phyloP scores from a whole-genome alignment of 1,140 invertebrate species.

The Drosophila pallidifrons region DNA sequence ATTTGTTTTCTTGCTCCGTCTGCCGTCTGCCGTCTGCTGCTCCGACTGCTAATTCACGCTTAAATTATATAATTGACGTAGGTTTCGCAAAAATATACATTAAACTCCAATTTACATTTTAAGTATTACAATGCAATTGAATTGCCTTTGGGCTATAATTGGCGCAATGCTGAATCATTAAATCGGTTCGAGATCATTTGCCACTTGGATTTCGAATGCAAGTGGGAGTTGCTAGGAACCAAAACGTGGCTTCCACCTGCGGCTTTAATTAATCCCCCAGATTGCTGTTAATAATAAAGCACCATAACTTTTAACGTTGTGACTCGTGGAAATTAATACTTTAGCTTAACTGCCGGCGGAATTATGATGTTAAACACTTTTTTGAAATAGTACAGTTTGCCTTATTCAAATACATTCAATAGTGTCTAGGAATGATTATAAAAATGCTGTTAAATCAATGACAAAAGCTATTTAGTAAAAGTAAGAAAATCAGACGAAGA shows the following conservation, averaged over 20 bases:
- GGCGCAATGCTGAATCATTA: conserved; percentile 44
- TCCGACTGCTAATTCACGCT: conserved; percentile 66
- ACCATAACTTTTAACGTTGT: neutral
- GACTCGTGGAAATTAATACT: neutral
- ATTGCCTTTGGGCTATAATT: conserved; percentile 48
- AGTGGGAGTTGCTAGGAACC: conserved; percentile 28
- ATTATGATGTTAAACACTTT: neutral
- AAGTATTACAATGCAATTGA: conserved; percentile 55
- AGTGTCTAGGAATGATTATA: neutral
- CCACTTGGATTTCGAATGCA: conserved; percentile 7
- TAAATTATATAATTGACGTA: conserved; percentile 80
- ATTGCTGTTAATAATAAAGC: conserved; percentile 8
- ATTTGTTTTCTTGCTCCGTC: conserved; percentile 22
- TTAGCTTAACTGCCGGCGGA: neutral
- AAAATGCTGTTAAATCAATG: neutral
- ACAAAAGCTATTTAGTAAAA: no score
- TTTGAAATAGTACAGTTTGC: neutral
- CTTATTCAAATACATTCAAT: neutral
- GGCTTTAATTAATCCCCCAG: conserved; percentile 1
- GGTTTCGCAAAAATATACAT: conserved; percentile 77
- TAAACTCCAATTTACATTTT: conserved; percentile 72
- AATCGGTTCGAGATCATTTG: conserved; percentile 34
- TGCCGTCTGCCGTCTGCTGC: conserved; percentile 18
- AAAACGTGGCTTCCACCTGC: conserved; percentile 15
- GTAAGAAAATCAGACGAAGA: no score